Base-by-base conservation (phyloP, 1,140 invertebrate species). In the Diachasma alloeum region DNA sequence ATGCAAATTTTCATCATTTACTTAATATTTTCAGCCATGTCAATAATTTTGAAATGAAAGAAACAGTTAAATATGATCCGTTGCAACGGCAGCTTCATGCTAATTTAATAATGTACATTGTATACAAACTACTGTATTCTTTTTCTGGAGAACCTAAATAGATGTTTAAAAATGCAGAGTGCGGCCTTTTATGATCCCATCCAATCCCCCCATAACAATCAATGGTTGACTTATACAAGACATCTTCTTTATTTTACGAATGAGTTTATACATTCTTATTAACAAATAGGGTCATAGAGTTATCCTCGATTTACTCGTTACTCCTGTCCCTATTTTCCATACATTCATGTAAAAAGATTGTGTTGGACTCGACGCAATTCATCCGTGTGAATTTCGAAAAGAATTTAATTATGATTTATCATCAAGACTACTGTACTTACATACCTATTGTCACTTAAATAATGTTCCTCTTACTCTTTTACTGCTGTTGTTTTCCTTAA, bases 221-320 rank as follows among this genome's bases (percentile, higher is more conserved):
- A 36, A 70, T 13, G 42, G 56, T 39, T 15, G 19, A 48, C 39
- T 39, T 74, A 75, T 78, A 78, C 63, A 84, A 84, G 83, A 82
- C 78, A 75, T 78, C 80, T 77, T 81, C 84, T 83, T 85, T 84
- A 84, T 84, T 84, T 84, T 84, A 83, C 78, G 76, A 82, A 83
- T 85, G 81, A 83, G 81, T 85, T 84, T 85, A 82, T 85, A 85
- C 83, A 85, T 81, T 83, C 77, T 81, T 68, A 78, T 84, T 79
- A 84, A 84, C 82, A 84, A 83, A 80, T 84, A 82, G 81, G 78
- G 82, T 80, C 78, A 81, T 77, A 77, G 74, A 79, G 79, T 79
- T 75, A 77, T 68, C 42, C 42, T 75, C 44, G 72, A 75, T 72
- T 37, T 42, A 75, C 31, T 75, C 63, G n/a, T 42, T 53, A 37